phyloP scores from a whole-genome alignment of 2,113 vertebrate species.

The Alligator sinensis region DNA sequence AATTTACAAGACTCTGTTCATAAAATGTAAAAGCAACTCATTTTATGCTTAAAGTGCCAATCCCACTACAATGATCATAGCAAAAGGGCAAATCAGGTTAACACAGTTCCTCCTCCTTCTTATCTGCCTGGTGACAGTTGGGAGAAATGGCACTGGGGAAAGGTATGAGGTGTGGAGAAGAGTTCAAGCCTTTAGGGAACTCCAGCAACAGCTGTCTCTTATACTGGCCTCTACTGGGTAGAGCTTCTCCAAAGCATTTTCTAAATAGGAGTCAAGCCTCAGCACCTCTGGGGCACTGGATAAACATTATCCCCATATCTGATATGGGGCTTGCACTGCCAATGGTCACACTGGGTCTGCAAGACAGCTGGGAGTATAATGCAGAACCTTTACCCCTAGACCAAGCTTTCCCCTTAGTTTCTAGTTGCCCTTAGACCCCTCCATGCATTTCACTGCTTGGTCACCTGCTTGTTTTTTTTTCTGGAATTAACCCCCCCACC shows the following conservation, averaged over 20 bases:
- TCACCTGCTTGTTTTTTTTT: not conserved
- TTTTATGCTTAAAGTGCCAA: not conserved
- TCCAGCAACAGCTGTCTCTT: fast-evolving
- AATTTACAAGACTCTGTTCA: not conserved
- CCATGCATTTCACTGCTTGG: not conserved
- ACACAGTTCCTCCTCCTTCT: not conserved
- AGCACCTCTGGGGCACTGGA: not conserved
- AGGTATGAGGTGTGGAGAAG: not conserved
- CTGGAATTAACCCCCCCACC: not conserved
- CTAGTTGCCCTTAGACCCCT: fast-evolving
- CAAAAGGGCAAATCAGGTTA: not conserved
- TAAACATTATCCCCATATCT: not conserved
- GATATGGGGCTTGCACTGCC: not conserved
- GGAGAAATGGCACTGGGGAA: fast-evolving
- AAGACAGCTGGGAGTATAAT: not conserved
- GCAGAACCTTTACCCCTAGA: not conserved
- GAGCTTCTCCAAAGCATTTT: too few species aligned
- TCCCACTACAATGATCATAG: not conserved
- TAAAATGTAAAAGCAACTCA: not conserved
- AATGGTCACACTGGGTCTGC: not conserved
- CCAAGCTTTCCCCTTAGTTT: fast-evolving
- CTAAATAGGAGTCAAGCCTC: not conserved
- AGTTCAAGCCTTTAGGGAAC: not conserved
- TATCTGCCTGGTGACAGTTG: not conserved
- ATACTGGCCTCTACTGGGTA: not conserved